Base-by-base conservation (phyloP, 1,140 invertebrate species). In the Camponotus floridanus region DNA sequence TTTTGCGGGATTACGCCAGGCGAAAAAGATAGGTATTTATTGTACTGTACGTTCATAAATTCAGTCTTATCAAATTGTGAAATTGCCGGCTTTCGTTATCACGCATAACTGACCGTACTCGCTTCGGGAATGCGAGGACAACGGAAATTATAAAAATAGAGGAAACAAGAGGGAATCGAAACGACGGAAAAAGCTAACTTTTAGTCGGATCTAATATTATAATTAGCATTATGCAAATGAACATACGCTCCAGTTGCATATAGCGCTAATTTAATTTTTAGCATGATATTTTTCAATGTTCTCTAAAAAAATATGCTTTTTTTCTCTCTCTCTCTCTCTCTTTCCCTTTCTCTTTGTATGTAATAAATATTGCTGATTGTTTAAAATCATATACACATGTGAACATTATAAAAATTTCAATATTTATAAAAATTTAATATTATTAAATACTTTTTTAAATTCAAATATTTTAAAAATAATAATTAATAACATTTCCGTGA, bases 31-130 rank as follows among this genome's bases (percentile, higher is more conserved):
- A 74, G 67, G 57, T 74, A 83, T 83, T 83, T 83, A 83, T 83
- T 83, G 55, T 83, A 31, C 68, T 18, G 79, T 39, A 36, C 68
- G 55, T 74, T 83, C 79, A 70, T 83, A 83, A 83, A 83, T 80
- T 80, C 42, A 6, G 68, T 62, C 79, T 83, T 83, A 83, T 83
- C 79, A 83, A 83, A 83, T 83, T 83, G 79, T 83, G 79, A 83
- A 83, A 83, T 83, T 83, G 79, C 79, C 79, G 79, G 79, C 68
- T 83, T 61, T 74, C 55, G 68, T 83, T 83, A 83, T 83, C 79
- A 74, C 68, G 68, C 68, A 83, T 73, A 73, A 83, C 79, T 61
- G 68, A 61, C 39, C 68, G 79, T 62, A 83, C 73, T 73, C 18
- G 79, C 57, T 48, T 21, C 18, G 55, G 67, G 76, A 31, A 18